Evolutionary conservation across 2,797 vertebrate species (phyloP).

Genomic region (Leucoraja ocellata): DNA sequence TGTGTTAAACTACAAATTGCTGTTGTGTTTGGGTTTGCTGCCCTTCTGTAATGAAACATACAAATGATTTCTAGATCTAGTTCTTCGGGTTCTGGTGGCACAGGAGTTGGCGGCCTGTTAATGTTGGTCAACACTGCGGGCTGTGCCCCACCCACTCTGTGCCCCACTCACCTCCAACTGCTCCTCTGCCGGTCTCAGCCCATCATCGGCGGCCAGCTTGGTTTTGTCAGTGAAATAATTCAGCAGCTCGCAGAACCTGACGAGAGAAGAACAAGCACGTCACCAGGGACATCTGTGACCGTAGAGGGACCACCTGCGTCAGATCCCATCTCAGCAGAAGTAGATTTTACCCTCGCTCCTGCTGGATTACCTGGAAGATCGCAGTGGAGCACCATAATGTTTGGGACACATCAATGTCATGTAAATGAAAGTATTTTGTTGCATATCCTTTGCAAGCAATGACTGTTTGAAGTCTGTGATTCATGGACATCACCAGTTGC

Average conservation of each 20-base stretch:
- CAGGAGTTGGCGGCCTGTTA: neutral
- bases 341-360: too few species aligned
- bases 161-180: constrained; percentile 68
- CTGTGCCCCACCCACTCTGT: too few species aligned
- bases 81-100: neutral
- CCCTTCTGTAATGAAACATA: too few species aligned
- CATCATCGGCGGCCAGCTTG: constrained; percentile 41
- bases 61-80: too few species aligned
- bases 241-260: constrained; percentile 77
- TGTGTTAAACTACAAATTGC: neutral
- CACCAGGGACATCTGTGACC: neutral
- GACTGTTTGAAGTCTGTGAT: too few species aligned
- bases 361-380: too few species aligned
- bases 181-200: constrained; percentile 47
- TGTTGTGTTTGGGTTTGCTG: neutral
- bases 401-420: too few species aligned
- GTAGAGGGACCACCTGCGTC: neutral
- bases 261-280: constrained; percentile 15
- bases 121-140: too few species aligned
- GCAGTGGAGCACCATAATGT: too few species aligned
- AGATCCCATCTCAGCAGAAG: neutral
- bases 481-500: too few species aligned
- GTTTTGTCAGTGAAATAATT: constrained; percentile 65
- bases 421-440: too few species aligned
- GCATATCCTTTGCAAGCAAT: too few species aligned